These are phyloP conservation scores for Syngnathoides biaculeatus DNA, from an alignment of 2,113 vertebrate genomes.

Conservation along the genomic window DNA sequence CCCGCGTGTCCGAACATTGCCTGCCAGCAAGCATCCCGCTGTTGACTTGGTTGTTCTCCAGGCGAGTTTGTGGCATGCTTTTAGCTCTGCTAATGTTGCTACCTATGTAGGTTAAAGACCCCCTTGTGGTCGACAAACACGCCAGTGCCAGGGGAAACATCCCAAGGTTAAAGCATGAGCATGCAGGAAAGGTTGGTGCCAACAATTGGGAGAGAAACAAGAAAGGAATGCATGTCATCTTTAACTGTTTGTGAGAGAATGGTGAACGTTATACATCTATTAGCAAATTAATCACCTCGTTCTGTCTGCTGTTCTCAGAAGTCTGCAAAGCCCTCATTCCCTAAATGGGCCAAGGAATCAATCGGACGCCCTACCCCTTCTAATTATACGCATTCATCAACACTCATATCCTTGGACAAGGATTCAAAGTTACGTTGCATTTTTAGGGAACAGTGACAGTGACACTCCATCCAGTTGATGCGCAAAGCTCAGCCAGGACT, in stretches of 20 bases:
- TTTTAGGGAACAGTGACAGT: conserved; percentile 36
- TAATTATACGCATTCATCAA: conserved; percentile 64
- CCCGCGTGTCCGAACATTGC: conserved; percentile 42
- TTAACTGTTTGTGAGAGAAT: conserved; percentile 29
- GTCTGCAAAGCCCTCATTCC: conserved; percentile 55
- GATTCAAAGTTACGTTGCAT: conserved; percentile 21
- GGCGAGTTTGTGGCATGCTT: conserved; percentile 43
- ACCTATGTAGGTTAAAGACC: conserved; percentile 76
- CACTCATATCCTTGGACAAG: conserved; percentile 42
- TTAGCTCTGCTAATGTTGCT: conserved; percentile 69
- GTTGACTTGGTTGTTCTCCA: conserved; percentile 69
- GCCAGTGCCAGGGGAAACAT: conserved; percentile 51
- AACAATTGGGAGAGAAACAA: conserved; percentile 43
- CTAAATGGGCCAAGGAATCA: conserved; percentile 59
- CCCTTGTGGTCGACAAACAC: conserved; percentile 63
- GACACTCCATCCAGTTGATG: conserved; percentile 37
- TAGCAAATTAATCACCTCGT: conserved; percentile 25
- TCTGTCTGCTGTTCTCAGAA: conserved; percentile 49
- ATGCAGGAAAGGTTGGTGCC: background rate
- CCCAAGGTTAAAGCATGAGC: conserved; percentile 63
- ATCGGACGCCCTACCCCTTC: conserved; percentile 51
- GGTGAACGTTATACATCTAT: background rate
- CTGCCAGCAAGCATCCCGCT: conserved; percentile 46
- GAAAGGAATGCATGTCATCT: conserved; percentile 25
- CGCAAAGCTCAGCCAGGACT: conserved; percentile 38